A percentile compares a stretch with the other conserved stretches of the same genome.
Evolutionary conservation across 2,113 vertebrate species (phyloP).

Genomic region (Dolichotis patagonum): DNA sequence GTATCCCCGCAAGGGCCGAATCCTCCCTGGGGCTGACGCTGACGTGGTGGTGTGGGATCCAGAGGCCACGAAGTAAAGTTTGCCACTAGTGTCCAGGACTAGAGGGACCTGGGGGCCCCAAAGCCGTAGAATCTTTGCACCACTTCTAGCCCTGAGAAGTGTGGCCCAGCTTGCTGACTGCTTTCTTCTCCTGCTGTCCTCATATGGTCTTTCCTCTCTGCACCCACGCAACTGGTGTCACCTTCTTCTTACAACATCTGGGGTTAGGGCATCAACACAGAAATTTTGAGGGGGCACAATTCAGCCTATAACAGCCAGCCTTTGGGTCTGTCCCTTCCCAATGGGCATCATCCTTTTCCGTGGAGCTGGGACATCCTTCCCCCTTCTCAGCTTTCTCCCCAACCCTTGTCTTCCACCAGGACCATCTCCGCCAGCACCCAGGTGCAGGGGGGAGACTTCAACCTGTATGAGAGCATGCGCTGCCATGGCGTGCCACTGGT

Average conservation of each 20-base stretch:
- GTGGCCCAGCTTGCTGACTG: background rate
- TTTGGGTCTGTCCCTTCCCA: background rate
- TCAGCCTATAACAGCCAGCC: background rate
- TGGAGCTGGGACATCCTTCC: background rate
- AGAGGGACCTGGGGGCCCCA: background rate
- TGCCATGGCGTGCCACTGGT: constrained; percentile 96
- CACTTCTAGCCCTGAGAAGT: background rate
- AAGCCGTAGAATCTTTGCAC: background rate
- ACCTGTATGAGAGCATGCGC: constrained; percentile 96
- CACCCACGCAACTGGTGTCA: background rate
- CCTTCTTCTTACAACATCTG: background rate
- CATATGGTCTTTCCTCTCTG: background rate
- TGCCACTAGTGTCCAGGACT: background rate
- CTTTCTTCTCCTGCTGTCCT: background rate
- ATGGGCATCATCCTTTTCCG: no score
- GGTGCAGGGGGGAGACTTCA: constrained; percentile 95
- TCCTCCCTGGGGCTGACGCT: constrained; percentile 96
- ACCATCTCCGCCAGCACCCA: constrained; percentile 95
- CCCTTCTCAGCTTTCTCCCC: background rate
- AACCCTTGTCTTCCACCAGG: constrained; percentile 80
- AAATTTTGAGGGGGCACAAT: background rate
- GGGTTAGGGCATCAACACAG: background rate
- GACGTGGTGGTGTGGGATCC: constrained; percentile 99
- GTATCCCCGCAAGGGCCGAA: constrained; percentile 96
- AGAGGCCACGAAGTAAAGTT: constrained; percentile 93